Percentiles rank a stretch among this genome's conserved stretches.
phyloP scores from a whole-genome alignment of 2,888 invertebrate genomes.

The Noctua janthe region DNA sequence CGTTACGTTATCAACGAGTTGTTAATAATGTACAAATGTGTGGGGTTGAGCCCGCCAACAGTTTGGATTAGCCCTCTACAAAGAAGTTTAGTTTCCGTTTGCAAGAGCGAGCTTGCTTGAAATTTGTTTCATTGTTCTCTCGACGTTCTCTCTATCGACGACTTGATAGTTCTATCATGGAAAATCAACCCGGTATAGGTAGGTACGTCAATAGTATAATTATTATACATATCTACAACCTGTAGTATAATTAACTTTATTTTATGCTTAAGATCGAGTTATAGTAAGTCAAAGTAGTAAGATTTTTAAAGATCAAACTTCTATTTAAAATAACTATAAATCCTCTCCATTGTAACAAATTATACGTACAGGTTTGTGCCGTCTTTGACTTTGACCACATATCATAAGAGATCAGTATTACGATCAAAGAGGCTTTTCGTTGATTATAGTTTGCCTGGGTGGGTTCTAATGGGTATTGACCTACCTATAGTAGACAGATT shows the following conservation, averaged over 20 bases:
- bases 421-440: conserved; percentile 19
- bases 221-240: background rate
- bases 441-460: conserved; percentile 8
- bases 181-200: background rate
- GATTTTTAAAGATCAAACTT: background rate
- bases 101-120: background rate
- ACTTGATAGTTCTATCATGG: background rate
- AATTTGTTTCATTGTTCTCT: too few relatives aligned
- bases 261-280: background rate
- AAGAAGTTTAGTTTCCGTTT: background rate
- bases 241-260: background rate
- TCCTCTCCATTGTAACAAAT: background rate
- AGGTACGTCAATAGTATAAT: background rate
- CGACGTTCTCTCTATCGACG: conserved; percentile 2
- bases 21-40: background rate
- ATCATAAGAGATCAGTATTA: background rate
- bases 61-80: background rate
- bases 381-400: conserved; percentile 2
- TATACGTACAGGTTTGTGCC: background rate
- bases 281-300: too few relatives aligned
- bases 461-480: conserved; percentile 6
- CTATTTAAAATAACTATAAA: background rate
- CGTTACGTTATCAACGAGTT: conserved; percentile 2
- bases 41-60: background rate
- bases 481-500: background rate